Evolutionary conservation across 1,140 invertebrate genomes (phyloP), one percentile per base, ranked within the genome.

Genomic region (Drosophila tristis): DNA sequence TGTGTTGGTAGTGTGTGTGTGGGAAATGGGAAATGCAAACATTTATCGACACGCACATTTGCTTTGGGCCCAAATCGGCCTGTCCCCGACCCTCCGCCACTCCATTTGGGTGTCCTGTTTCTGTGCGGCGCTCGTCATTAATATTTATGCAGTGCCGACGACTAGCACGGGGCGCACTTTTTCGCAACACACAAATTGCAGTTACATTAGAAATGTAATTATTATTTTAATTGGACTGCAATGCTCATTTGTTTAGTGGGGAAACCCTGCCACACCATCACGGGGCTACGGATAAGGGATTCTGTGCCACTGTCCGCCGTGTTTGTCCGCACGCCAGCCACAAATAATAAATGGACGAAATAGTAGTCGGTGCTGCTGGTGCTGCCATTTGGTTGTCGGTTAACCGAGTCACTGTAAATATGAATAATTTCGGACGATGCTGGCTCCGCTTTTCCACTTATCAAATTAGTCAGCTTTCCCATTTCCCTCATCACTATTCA

Each of bases 121-220:
- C 61, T 59, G 50, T 65, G 57, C 65, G 66, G 62, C 58, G 55
- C 23, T 57, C 70, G 77, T 90, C 87, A 90, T 90, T 90, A 90
- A 90, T 90, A 90, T 90, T 90, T 90, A 86, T 78, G 70, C 66
- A 66, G 81, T 79, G 61, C 56, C 61, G 49, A 42, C 45, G 47
- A 62, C 51, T 13, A 45, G 68, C 29, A 39, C 39, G 62, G 80
- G 73, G 74, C 35, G 63, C 73, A 78, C 58, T 78, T 80, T 82
- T 82, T 78, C 81, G 74, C 58, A 53, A 61, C 53, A 68, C 26
- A 71, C 72, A 84, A 73, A 78, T 74, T 68, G 60, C 80, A 79
- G 75, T 74, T 85, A 66, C 87, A 90, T 90, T 90, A 90, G 87
- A 90, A 90, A 90, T 90, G 87, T 90, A 90, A 90, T 90, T 90